A percentile compares a stretch with the other conserved stretches of the same genome.
Conservation (phyloP, 2,797 vertebrate species). For the Thaleichthys pacificus region DNA sequence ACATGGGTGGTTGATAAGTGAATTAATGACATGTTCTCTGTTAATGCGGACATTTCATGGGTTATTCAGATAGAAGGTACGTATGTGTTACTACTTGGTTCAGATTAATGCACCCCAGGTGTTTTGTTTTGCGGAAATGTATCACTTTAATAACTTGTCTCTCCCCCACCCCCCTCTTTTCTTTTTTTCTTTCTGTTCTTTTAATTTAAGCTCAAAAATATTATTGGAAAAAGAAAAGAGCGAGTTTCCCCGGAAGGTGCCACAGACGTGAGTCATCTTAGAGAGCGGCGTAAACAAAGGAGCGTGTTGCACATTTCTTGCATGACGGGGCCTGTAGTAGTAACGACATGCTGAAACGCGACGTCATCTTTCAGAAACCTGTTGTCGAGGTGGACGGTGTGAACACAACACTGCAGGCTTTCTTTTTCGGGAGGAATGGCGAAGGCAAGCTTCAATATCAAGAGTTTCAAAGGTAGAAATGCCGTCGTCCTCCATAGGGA, state of each 20-base stretch:
- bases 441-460: conserved; percentile 85
- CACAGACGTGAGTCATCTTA: conserved; percentile 57
- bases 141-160: too few relatives aligned
- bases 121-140: neutral
- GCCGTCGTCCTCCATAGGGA: neutral
- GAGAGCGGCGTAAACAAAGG: too few relatives aligned
- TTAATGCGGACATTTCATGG: conserved; percentile 70
- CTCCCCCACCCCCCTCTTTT: neutral
- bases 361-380: conserved; percentile 60
- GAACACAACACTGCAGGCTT: conserved; percentile 87
- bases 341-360: neutral
- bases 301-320: neutral
- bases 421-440: conserved; percentile 90
- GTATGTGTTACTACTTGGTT: conserved; percentile 12
- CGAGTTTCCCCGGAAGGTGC: conserved; percentile 47
- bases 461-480: conserved; percentile 84
- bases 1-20: conserved; percentile 9
- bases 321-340: conserved; percentile 2
- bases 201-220: conserved; percentile 86
- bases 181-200: conserved; percentile 3
- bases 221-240: conserved; percentile 84
- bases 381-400: conserved; percentile 67
- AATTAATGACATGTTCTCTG: conserved; percentile 56
- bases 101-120: neutral
- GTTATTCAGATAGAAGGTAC: conserved; percentile 73